Evolutionary conservation across 2,797 vertebrate genomes (phyloP).

Genomic region (Clamator glandarius): DNA sequence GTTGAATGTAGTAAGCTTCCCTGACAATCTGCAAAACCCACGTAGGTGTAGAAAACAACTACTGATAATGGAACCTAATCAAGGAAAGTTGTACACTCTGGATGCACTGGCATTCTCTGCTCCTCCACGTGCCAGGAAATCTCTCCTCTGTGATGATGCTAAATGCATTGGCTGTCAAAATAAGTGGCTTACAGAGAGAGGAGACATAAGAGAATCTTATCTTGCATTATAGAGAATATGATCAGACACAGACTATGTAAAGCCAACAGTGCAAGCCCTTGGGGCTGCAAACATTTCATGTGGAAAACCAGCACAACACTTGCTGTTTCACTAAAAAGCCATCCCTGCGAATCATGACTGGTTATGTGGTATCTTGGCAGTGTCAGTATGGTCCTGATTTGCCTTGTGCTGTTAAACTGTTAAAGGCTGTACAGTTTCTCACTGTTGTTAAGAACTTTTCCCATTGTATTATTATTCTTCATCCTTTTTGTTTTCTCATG

Average conservation of each 20-base stretch:
- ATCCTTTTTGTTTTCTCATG: conserved; percentile 41
- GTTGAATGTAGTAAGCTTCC: neutral
- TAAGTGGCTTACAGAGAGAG: neutral
- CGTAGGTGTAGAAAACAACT: neutral
- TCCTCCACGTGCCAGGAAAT: neutral
- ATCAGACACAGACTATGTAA: neutral
- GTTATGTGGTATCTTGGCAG: neutral
- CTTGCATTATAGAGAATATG: neutral
- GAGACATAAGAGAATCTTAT: neutral
- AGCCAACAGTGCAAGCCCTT: neutral
- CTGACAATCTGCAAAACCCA: neutral
- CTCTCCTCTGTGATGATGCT: neutral
- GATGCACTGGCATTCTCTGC: neutral
- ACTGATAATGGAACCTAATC: neutral
- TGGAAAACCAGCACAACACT: neutral
- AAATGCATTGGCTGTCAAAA: neutral
- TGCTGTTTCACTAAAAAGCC: neutral
- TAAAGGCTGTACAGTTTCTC: neutral
- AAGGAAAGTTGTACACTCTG: neutral
- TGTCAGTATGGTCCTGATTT: neutral
- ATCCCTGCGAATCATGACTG: neutral
- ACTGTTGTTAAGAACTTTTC: conserved; percentile 8
- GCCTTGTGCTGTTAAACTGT: neutral
- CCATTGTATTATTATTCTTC: neutral
- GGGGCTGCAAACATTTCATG: neutral